Conservation (phyloP, 2,888 invertebrate genomes). For the Philereme transversata region DNA sequence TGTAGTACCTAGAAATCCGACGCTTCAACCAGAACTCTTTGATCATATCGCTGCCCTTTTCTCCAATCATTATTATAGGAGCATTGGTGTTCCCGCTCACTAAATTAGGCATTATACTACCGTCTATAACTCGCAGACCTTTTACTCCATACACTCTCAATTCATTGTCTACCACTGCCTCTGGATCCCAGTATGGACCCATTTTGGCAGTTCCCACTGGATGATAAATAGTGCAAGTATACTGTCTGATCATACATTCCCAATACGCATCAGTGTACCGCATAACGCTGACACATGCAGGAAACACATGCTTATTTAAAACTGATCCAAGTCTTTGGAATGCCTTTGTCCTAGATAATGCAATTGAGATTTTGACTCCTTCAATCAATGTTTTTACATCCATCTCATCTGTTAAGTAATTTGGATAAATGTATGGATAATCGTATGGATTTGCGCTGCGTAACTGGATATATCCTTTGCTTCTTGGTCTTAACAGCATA, state of each 20-base stretch:
- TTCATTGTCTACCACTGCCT: conserved; percentile 92
- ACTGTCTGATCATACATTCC: conserved; percentile 94
- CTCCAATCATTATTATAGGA: conserved; percentile 94
- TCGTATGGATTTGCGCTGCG: conserved; percentile 93
- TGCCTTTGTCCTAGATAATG: conserved; percentile 90
- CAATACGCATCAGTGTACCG: conserved; percentile 90
- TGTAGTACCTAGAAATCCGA: conserved; percentile 72
- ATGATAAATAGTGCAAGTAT: conserved; percentile 93
- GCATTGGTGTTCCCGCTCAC: conserved; percentile 95
- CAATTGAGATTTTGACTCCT: conserved; percentile 93
- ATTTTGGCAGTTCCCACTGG: conserved; percentile 95
- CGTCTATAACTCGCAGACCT: conserved; percentile 92
- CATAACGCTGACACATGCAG: conserved; percentile 88
- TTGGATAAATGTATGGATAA: conserved; percentile 95
- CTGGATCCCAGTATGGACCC: conserved; percentile 94
- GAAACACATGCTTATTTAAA: conserved; percentile 88
- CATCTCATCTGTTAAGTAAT: conserved; percentile 91
- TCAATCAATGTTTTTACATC: conserved; percentile 93
- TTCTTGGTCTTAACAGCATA: conserved; percentile 92
- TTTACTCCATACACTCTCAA: conserved; percentile 91
- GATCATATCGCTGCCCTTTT: conserved; percentile 94
- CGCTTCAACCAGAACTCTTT: conserved; percentile 91
- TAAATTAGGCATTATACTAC: conserved; percentile 93
- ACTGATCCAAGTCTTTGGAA: conserved; percentile 90
- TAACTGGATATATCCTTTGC: conserved; percentile 91